Conservation (phyloP, 2,797 vertebrate species). For the Muscicapa comitata region DNA sequence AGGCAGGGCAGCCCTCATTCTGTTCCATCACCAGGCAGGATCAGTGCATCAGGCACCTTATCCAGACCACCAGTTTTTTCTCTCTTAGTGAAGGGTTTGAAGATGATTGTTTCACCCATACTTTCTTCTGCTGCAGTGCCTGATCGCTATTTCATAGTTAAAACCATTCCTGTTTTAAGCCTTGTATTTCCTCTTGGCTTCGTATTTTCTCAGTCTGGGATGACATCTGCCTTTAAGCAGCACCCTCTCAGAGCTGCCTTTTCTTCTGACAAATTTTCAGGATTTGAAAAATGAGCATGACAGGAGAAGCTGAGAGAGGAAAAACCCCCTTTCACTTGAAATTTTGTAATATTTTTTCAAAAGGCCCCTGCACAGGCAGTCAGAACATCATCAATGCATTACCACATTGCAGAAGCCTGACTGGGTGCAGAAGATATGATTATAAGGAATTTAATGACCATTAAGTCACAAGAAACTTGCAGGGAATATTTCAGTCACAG, state of each 20-base stretch:
- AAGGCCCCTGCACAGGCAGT: background rate
- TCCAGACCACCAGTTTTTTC: background rate
- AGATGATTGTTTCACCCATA: background rate
- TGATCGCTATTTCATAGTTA: background rate
- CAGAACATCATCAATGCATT: background rate
- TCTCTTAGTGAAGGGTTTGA: background rate
- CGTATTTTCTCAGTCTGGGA: slow-evolving; percentile 18
- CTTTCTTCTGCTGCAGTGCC: background rate
- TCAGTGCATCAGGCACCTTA: background rate
- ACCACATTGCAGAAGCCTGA: background rate
- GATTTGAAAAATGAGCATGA: background rate
- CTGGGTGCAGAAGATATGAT: background rate
- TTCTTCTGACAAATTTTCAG: background rate
- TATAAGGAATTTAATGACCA: background rate
- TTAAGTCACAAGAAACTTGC: background rate
- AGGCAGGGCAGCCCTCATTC: background rate
- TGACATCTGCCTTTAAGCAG: slow-evolving; percentile 50
- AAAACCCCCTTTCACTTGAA: background rate
- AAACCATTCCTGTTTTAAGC: background rate
- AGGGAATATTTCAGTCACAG: background rate
- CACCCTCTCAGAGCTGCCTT: slow-evolving; percentile 5
- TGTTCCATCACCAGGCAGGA: background rate
- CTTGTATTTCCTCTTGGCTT: slow-evolving; percentile 30
- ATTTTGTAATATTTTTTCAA: background rate
- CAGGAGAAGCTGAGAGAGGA: background rate